These are phyloP conservation scores for Atrina japonica DNA, from an alignment of 2,888 invertebrate species.

Conservation along the genomic window DNA sequence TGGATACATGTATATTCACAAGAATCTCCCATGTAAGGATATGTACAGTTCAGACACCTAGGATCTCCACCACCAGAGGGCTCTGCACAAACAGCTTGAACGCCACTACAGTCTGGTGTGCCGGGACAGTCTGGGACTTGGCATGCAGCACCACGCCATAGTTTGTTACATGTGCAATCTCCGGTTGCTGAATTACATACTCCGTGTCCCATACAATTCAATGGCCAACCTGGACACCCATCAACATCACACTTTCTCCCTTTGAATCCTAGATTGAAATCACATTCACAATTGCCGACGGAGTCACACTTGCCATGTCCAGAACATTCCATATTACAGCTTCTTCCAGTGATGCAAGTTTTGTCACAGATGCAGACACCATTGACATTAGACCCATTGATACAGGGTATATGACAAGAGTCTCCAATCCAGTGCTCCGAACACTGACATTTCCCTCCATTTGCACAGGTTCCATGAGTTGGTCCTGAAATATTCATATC, in stretches of 20 bases:
- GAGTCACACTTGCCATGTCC: constrained; percentile 58
- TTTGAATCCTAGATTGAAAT: constrained; percentile 60
- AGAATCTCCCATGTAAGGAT: constrained; percentile 64
- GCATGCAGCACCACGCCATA: constrained; percentile 57
- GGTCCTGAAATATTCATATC: constrained; percentile 15
- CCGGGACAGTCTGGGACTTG: constrained; percentile 56
- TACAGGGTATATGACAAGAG: constrained; percentile 60
- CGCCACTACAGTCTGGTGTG: constrained; percentile 55
- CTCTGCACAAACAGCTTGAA: constrained; percentile 55
- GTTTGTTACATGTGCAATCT: constrained; percentile 55
- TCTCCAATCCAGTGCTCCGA: constrained; percentile 53
- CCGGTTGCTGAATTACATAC: constrained; percentile 50
- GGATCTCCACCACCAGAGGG: constrained; percentile 53
- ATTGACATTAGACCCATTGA: constrained; percentile 63
- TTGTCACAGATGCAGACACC: constrained; percentile 58
- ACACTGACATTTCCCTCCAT: constrained; percentile 62
- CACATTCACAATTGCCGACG: constrained; percentile 61
- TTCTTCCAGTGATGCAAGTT: constrained; percentile 52
- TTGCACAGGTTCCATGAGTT: constrained; percentile 59
- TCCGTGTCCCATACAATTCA: constrained; percentile 61
- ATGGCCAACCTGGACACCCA: constrained; percentile 70
- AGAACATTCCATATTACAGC: constrained; percentile 62
- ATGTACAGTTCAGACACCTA: constrained; percentile 61
- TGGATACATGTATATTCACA: constrained; percentile 63
- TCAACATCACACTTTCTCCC: constrained; percentile 60